A percentile compares a stretch with the other conserved stretches of the same genome.
Conservation (phyloP, 2,888 invertebrate species). For the Erynnis tages region DNA sequence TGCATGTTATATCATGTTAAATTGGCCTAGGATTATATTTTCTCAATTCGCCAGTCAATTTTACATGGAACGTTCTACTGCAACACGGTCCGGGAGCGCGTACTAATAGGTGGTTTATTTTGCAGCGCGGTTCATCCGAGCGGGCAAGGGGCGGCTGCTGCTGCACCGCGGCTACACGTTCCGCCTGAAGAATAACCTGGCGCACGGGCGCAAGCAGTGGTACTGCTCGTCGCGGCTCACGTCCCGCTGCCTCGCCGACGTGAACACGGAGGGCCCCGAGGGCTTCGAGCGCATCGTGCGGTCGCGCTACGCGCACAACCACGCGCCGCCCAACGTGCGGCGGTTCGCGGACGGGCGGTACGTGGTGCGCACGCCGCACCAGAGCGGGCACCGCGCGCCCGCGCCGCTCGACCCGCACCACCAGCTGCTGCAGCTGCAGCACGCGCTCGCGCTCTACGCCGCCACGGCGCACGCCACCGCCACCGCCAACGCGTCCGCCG, state of each 20-base stretch:
- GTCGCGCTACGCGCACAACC: slow-evolving; percentile 74
- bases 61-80: not conserved
- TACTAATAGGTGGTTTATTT: slow-evolving; percentile 36
- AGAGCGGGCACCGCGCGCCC: slow-evolving; percentile 74
- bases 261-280: slow-evolving; percentile 76
- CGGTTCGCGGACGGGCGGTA: slow-evolving; percentile 76
- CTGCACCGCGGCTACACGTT: slow-evolving; percentile 76
- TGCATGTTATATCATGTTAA: slow-evolving; percentile 9
- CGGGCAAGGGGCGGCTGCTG: slow-evolving; percentile 71
- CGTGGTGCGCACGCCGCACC: slow-evolving; percentile 76
- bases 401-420: slow-evolving; percentile 74
- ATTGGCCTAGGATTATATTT: not conserved
- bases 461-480: slow-evolving; percentile 73
- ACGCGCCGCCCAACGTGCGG: slow-evolving; percentile 75
- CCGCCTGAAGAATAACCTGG: slow-evolving; percentile 74
- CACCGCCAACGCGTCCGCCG: slow-evolving; percentile 58
- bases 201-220: slow-evolving; percentile 78
- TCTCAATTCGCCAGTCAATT: not conserved
- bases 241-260: slow-evolving; percentile 74
- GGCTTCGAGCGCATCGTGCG: slow-evolving; percentile 76
- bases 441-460: slow-evolving; percentile 72
- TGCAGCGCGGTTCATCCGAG: slow-evolving; percentile 74
- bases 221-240: slow-evolving; percentile 75
- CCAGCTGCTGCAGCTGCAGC: slow-evolving; percentile 74
- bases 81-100: not conserved